Conservation (phyloP, 2,888 invertebrate genomes). For the Dryadula phaetusa region DNA sequence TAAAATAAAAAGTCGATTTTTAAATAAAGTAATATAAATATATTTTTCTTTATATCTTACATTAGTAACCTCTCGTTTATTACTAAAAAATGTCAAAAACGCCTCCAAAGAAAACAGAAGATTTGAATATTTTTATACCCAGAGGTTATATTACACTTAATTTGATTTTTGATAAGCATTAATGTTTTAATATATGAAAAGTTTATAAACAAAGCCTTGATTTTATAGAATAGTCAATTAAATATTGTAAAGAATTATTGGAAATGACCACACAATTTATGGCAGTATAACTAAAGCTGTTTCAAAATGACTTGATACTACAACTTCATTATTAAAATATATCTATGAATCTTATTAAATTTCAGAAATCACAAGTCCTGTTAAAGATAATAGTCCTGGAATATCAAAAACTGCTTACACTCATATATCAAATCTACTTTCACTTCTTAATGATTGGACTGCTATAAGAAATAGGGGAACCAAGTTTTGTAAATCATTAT, state of each 20-base stretch:
- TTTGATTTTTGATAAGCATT: slow-evolving; percentile 1
- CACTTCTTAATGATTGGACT: slow-evolving; percentile 65
- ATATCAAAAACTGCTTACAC: slow-evolving; percentile 71
- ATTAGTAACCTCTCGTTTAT: neutral
- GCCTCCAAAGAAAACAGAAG: slow-evolving; percentile 53
- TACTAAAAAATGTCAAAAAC: slow-evolving; percentile 59
- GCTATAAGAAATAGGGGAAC: slow-evolving; percentile 65
- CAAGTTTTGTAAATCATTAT: slow-evolving; percentile 62
- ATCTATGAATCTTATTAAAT: neutral
- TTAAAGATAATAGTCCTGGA: slow-evolving; percentile 63
- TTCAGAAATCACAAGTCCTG: slow-evolving; percentile 67
- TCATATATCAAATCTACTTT: slow-evolving; percentile 67
- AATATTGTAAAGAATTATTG: too few species aligned
- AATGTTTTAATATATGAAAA: slow-evolving; percentile 17
- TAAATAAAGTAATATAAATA: neutral
- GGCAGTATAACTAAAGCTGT: too few species aligned
- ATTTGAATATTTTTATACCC: slow-evolving; percentile 52
- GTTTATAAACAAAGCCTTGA: too few species aligned
- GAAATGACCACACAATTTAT: neutral
- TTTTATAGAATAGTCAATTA: too few species aligned
- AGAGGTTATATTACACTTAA: slow-evolving; percentile 61
- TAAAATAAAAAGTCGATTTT: too few species aligned
- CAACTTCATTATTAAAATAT: neutral
- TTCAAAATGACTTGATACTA: neutral
- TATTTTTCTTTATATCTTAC: neutral